A percentile compares a stretch with the other conserved stretches of the same genome.
Conservation (phyloP, 2,797 vertebrate species). For the Pteronotus mesoamericanus region DNA sequence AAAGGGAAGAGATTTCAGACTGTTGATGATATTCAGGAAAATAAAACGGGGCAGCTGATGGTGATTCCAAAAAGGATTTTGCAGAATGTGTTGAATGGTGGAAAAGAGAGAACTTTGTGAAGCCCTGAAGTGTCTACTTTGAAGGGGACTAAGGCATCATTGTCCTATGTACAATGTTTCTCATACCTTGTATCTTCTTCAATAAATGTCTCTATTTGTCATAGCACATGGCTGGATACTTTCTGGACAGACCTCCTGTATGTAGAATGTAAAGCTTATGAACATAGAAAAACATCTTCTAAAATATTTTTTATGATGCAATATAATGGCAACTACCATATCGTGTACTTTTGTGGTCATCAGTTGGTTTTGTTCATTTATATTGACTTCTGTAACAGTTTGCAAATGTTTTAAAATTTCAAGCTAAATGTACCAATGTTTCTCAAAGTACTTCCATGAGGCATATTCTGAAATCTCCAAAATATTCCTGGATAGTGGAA, state of each 20-base stretch:
- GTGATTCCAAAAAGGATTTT: neutral
- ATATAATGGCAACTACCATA: neutral
- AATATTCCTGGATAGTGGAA: neutral
- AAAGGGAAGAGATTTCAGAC: neutral
- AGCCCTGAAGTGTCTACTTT: neutral
- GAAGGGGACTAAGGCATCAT: neutral
- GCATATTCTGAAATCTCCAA: neutral
- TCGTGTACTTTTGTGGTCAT: neutral
- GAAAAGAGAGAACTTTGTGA: neutral
- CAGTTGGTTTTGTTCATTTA: neutral
- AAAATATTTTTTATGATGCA: neutral
- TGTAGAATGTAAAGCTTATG: neutral
- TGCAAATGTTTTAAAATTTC: neutral
- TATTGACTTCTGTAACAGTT: neutral
- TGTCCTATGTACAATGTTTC: neutral
- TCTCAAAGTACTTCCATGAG: neutral
- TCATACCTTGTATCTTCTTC: too few relatives aligned
- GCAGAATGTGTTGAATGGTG: neutral
- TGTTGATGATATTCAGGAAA: neutral
- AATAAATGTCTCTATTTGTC: neutral
- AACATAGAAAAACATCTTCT: slow-evolving; percentile 7
- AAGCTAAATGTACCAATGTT: neutral
- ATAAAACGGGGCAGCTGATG: too few relatives aligned
- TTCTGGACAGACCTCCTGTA: neutral
- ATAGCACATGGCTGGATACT: neutral